Evolutionary conservation across 1,140 invertebrate genomes (phyloP), one percentile per base, ranked within the genome.

Genomic region (Watersipora subatra): DNA sequence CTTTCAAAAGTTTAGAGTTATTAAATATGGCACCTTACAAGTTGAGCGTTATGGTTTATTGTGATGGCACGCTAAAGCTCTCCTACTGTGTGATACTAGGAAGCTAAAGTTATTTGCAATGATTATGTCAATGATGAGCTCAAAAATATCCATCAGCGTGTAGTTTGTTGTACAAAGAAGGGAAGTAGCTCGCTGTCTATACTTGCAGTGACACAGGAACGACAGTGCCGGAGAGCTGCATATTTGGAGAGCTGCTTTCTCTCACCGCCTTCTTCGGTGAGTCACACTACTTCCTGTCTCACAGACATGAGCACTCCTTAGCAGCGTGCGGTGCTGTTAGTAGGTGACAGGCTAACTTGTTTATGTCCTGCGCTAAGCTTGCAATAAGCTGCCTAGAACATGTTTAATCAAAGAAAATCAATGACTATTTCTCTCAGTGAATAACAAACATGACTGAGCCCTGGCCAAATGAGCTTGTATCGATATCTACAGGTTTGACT

Each of bases 171-270:
- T 46, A 46, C n/a, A n/a, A n/a, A 12, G 34, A n/a, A 12, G 34
- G 7, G n/a, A 46, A 12, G n/a, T 46, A n/a, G 7, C 7, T 7
- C n/a, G 34, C 34, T 46, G 34, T 46, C 7, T 63, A 58, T 67
- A 56, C 56, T 71, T 73, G 62, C 68, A 78, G 81, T 69, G 77
- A 81, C 57, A 76, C 79, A n/a, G 81, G 81, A 2, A 74, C 81
- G 20, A 69, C 76, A 29, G 65, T 72, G 17, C 81, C 81, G 28
- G 80, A 83, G 67, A 80, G 78, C 63, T 82, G 81, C 68, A 71
- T 83, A 28, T 83, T 83, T 72, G 72, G 76, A 7, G 74, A 80
- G 69, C 73, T 82, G 24, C 66, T 82, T 3, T 83, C 81, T 67
- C 67, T 83, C 58, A 71, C 76, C 65, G 72, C 75, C 24, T 71